Evolutionary conservation across 2,888 invertebrate species (phyloP), one percentile per base, ranked within the genome.

Genomic region (Pollenia angustigena): DNA sequence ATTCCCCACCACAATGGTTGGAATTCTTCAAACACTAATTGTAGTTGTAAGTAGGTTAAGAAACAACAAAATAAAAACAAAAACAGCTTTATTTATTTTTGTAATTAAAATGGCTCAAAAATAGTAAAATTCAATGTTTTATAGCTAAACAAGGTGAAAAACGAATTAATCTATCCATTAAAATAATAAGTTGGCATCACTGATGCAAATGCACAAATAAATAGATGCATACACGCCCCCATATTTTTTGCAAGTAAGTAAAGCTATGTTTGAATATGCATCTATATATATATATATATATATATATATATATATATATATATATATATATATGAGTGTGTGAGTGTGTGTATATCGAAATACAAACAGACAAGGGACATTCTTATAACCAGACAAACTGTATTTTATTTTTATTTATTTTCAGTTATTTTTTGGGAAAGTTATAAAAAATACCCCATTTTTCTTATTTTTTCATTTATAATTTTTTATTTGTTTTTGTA

Each of bases 341-440:
- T 16, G 12, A 58, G 42, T 40, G 14, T 23, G 12, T 56, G 6
- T 18, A 52, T 23, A 54, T 32, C 46, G 52, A 56, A 69, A 42
- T 4, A 60, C 16, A 44, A n/a, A 46, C 69, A 79, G 74, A 80
- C 76, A 6, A 58, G 14, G 0, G 12, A 18, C 54, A 42, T 66
- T 66, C 2, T 16, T 68, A 64, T 56, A 44, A 64, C 72, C 72
- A 79, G 68, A 48, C 32, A 62, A 60, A 83, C 50, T 60, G 42
- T 60, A 50, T 86, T 86, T 62, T 11, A 72, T 44, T 75, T 75
- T 68, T 79, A 69, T 79, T 54, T 60, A 44, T 54, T 74, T 80
- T 80, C 18, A 40, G n/a, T 71, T 54, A 12, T 66, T 32, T 56
- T 18, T 62, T 40, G 2, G 4, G 32, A 46, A 60, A 56, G 72